These are phyloP conservation scores for Campoletis raptor DNA, from an alignment of 2,888 invertebrate genomes.

Conservation along the genomic window DNA sequence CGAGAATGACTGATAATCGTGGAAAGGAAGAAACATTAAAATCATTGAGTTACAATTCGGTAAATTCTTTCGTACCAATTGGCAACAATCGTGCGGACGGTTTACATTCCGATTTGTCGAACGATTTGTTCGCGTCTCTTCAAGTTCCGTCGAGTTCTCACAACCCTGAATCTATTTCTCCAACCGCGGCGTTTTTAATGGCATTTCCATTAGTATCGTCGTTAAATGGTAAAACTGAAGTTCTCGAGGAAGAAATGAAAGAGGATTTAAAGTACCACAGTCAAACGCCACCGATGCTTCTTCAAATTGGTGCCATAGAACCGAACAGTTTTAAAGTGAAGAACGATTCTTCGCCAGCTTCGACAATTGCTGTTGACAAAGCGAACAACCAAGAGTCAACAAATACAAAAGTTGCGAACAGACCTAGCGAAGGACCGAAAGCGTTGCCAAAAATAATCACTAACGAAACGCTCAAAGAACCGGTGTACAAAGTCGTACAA, in stretches of 20 bases:
- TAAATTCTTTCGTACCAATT: constrained; percentile 83
- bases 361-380: constrained; percentile 8
- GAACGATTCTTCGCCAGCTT: constrained; percentile 64
- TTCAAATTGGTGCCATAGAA: constrained; percentile 83
- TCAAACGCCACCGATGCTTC: constrained; percentile 83
- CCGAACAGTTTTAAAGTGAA: constrained; percentile 83
- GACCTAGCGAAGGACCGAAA: constrained; percentile 74
- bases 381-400: constrained; percentile 36
- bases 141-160: constrained; percentile 87
- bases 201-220: constrained; percentile 91
- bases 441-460: constrained; percentile 80
- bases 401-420: constrained; percentile 41
- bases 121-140: constrained; percentile 87
- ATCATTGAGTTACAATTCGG: constrained; percentile 79
- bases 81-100: constrained; percentile 78
- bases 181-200: constrained; percentile 91
- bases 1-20: constrained; percentile 55
- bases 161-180: constrained; percentile 88
- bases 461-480: constrained; percentile 79
- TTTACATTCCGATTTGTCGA: constrained; percentile 86
- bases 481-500: constrained; percentile 79
- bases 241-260: constrained; percentile 86
- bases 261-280: constrained; percentile 84
- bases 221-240: constrained; percentile 86
- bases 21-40: constrained; percentile 77